Evolutionary conservation across 2,888 invertebrate species (phyloP).

Genomic region (Pseudococcus viburni): DNA sequence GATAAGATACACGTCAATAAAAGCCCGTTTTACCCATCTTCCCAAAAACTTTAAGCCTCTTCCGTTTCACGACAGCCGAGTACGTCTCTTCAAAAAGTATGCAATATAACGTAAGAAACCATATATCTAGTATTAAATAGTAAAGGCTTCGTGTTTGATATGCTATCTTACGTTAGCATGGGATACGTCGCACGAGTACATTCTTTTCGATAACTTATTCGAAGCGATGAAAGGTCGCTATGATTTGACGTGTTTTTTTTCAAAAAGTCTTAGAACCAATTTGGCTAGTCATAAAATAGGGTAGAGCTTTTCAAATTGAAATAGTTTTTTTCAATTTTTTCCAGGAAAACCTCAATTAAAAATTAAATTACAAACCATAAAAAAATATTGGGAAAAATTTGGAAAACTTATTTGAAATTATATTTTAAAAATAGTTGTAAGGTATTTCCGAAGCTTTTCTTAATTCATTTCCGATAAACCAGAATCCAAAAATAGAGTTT

Average conservation of each 20-base stretch:
- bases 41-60: conserved; percentile 15
- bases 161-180: neutral
- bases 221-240: neutral
- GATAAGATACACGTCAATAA: conserved; percentile 39
- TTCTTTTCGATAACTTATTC: conserved; percentile 3
- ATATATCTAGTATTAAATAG: conserved; percentile 17
- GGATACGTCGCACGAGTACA: neutral
- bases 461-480: too few species aligned
- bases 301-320: too few species aligned
- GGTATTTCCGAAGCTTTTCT: too few species aligned
- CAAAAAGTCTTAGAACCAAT: too few species aligned
- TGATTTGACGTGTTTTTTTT: neutral
- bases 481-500: too few species aligned
- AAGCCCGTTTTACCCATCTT: conserved; percentile 17
- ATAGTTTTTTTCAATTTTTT: too few species aligned
- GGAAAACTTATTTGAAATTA: too few species aligned
- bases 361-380: too few species aligned
- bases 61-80: neutral
- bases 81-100: neutral
- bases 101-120: conserved; percentile 14
- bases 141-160: conserved; percentile 4
- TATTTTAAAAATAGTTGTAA: too few species aligned
- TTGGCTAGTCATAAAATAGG: too few species aligned
- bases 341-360: too few species aligned
- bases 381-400: too few species aligned